Base-by-base conservation (phyloP, 64 coral and sea anemone species). In the Pocillopora damicornis region DNA sequence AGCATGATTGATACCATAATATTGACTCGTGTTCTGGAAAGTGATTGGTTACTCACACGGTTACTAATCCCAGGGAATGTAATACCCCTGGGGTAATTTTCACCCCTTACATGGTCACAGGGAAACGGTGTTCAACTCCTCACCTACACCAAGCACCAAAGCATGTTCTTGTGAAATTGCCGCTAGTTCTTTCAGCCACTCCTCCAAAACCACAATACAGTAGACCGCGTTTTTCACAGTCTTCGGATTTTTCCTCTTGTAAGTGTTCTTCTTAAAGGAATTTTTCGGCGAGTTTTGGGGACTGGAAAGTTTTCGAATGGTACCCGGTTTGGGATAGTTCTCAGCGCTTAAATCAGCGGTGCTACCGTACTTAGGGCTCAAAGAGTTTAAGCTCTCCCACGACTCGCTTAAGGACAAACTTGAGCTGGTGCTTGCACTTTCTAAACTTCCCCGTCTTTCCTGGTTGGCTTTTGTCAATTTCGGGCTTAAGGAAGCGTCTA, bases 141-240 rank as follows among this genome's bases (percentile, higher is more conserved):
- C 78, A 9, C 76, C 82, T 13, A 13, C 63, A 61, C 82, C 83
- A 13, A 94, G 90, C 59, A 88, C 78, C 79, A 99, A 17, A 30
- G 97, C 89, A 79, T 99, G 97, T 58, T 99, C 97, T 64, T 95
- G 93, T 64, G 97, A 99, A 61, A 99, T 95, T 13, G 97, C 97
- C 17, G 97, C 97, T 15, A 99, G 88, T 58, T 99, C 97, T 37
- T 99, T 99, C 45, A 99, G 61, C 97, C 97, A 99, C 42, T 99
- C 97, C 51, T 99, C 93, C 85, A 99, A 83, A 15, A 99, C 91
- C 13, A 99, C 74, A 23, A 88, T 86, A 82, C 97, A 95, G 63
- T 99, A 99, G 34, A 99, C 91, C 18, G 97, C 90, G 60, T 99
- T 95, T 76, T 99, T 99, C 11, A 92, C 90, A 14, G 63, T 88